These are phyloP conservation scores for Ara ararauna DNA, from an alignment of 2,797 vertebrate species.

Conservation along the genomic window DNA sequence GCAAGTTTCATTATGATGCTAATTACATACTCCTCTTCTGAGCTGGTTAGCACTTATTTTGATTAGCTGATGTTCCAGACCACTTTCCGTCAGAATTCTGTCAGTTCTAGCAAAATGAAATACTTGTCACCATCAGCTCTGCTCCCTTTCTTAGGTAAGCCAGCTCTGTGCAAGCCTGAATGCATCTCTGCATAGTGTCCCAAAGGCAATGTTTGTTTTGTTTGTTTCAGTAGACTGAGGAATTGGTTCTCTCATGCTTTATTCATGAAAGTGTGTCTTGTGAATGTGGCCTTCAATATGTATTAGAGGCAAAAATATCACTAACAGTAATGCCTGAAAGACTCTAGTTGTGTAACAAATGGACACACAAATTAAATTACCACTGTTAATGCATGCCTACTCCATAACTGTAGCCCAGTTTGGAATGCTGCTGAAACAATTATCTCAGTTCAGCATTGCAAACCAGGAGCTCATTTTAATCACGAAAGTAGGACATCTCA, in stretches of 20 bases:
- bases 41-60: neutral
- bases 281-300: slow-evolving; percentile 34
- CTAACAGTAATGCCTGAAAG: slow-evolving; percentile 17
- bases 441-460: slow-evolving; percentile 45
- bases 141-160: neutral
- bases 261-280: slow-evolving; percentile 67
- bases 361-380: slow-evolving; percentile 69
- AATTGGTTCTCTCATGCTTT: slow-evolving; percentile 67
- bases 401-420: neutral
- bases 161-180: neutral
- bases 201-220: slow-evolving; percentile 66
- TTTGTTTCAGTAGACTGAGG: slow-evolving; percentile 49
- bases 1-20: neutral
- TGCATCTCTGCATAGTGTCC: slow-evolving; percentile 25
- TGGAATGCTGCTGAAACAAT: slow-evolving; percentile 53
- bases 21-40: neutral
- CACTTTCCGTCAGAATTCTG: neutral
- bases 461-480: neutral
- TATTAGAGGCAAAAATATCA: slow-evolving; percentile 49
- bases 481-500: neutral
- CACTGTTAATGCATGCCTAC: slow-evolving; percentile 40
- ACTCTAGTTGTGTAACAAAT: slow-evolving; percentile 56
- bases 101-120: neutral
- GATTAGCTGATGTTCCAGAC: neutral
- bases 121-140: neutral